Base-by-base conservation (phyloP, 1,140 invertebrate genomes). In the Helicorthomorpha holstii region DNA sequence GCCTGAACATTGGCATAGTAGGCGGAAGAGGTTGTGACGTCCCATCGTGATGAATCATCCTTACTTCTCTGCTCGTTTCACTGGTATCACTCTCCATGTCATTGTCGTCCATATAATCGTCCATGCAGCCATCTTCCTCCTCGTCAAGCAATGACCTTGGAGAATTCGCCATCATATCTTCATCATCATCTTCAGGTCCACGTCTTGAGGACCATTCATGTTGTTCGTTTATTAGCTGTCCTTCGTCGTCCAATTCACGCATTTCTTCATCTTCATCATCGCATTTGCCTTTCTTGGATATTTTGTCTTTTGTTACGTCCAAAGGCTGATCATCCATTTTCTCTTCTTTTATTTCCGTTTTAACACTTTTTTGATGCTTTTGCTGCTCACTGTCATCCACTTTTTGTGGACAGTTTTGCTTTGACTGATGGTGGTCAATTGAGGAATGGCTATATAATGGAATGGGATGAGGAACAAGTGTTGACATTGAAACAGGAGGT, bases 101-200 rank as follows among this genome's bases (percentile, higher is more conserved):
- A 22, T 43, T 34, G 42, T 50, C 29, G 29, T 34, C 49, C 27
- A 23, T 45, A 24, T 45, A 21, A 27, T 21, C 49, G 23, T 22
- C 41, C 21, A 24, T 47, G 48, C 51, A 50, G 1, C 25, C 24
- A 16, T 58, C 52, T 16, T 50, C 42, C 27, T 58, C 57, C 22
- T 56, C 53, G 29, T 48, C 52, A 10, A 19, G 44, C 54, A 34
- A 10, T 55, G 26, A 34, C 50, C 48, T 42, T 50, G 51, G 52
- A 54, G 50, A 22, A 55, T 54, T 44, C 51, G 56, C 21, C 55
- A 46, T 10, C 44, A 46, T 46, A 7, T 12, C 25, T 7, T 4
- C 7, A 73, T 75, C 27, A 72, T 77, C 59, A 34, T 80, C 71
- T 45, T 70, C n/a, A n/a, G 68, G 49, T 73, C 75, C 34, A 63